These are phyloP conservation scores for Zaprionus camerounensis DNA, from an alignment of 1,140 invertebrate genomes.

Conservation along the genomic window DNA sequence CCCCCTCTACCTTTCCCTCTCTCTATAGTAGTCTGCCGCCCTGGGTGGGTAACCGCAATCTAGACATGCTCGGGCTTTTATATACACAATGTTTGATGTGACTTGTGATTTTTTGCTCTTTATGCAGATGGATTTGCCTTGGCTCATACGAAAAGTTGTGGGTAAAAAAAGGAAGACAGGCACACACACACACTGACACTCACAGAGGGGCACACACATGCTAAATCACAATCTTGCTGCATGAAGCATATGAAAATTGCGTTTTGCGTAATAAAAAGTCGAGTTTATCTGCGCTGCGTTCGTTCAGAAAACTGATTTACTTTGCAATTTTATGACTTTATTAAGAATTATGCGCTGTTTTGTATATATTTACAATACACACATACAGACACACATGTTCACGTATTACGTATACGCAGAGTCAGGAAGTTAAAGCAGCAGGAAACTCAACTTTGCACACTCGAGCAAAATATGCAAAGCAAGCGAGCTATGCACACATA, in stretches of 20 bases:
- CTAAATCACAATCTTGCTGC: slow-evolving; percentile 63
- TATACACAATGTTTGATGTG: slow-evolving; percentile 66
- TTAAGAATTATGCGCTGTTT: slow-evolving; percentile 73
- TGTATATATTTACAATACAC: slow-evolving; percentile 68
- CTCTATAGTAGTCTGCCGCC: not conserved
- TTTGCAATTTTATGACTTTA: slow-evolving; percentile 72
- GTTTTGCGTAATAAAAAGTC: slow-evolving; percentile 68
- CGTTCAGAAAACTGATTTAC: slow-evolving; percentile 69
- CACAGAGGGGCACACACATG: slow-evolving; percentile 28
- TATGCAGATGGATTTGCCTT: slow-evolving; percentile 65
- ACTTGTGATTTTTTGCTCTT: slow-evolving; percentile 59
- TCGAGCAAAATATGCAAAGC: slow-evolving; percentile 35
- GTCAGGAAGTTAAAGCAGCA: slow-evolving; percentile 45
- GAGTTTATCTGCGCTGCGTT: slow-evolving; percentile 64
- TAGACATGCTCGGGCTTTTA: slow-evolving; percentile 51
- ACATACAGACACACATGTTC: slow-evolving; percentile 29
- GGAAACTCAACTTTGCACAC: slow-evolving; percentile 37
- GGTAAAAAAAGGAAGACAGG: slow-evolving; percentile 18
- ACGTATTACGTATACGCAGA: slow-evolving; percentile 3
- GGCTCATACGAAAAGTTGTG: slow-evolving; percentile 34
- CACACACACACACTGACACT: slow-evolving; percentile 24
- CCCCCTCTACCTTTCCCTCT: not conserved
- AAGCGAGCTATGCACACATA: slow-evolving; percentile 30
- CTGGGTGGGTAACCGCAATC: slow-evolving; percentile 56
- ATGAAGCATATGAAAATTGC: slow-evolving; percentile 67